These are phyloP conservation scores for Corythornis cristatus DNA, from an alignment of 2,113 vertebrate species.

Conservation along the genomic window DNA sequence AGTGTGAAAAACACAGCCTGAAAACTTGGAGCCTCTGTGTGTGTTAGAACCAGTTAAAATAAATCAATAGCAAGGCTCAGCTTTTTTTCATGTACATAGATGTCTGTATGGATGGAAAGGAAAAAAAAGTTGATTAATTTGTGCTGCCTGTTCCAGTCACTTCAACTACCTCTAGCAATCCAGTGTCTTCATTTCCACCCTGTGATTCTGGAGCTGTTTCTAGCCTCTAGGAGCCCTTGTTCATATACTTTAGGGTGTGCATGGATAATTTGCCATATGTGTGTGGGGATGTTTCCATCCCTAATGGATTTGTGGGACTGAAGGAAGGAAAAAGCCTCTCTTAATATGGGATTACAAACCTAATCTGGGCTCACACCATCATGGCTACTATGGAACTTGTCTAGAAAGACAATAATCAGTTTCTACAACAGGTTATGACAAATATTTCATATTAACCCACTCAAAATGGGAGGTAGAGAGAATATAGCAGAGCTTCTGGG, in stretches of 20 bases:
- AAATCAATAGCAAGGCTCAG: background rate
- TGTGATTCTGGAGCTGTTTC: background rate
- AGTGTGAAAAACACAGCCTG: background rate
- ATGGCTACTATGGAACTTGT: background rate
- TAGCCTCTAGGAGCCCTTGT: background rate
- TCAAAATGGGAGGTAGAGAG: background rate
- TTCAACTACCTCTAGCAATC: background rate
- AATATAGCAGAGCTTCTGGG: background rate
- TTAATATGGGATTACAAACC: background rate
- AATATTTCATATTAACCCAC: background rate
- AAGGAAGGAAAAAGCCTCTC: background rate
- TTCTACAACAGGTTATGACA: background rate
- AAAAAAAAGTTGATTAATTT: background rate
- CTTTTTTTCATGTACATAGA: background rate
- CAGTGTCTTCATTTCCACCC: background rate
- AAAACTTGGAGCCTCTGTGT: background rate
- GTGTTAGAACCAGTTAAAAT: background rate
- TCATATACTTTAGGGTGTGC: accelerated
- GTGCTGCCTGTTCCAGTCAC: background rate
- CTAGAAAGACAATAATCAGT: background rate
- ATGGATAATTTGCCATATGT: background rate
- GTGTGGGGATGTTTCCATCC: background rate
- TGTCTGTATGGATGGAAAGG: no score
- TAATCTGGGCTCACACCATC: background rate
- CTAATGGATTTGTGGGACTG: background rate